Base-by-base conservation (phyloP, 2,113 vertebrate genomes). In the Spea multiplicata region DNA sequence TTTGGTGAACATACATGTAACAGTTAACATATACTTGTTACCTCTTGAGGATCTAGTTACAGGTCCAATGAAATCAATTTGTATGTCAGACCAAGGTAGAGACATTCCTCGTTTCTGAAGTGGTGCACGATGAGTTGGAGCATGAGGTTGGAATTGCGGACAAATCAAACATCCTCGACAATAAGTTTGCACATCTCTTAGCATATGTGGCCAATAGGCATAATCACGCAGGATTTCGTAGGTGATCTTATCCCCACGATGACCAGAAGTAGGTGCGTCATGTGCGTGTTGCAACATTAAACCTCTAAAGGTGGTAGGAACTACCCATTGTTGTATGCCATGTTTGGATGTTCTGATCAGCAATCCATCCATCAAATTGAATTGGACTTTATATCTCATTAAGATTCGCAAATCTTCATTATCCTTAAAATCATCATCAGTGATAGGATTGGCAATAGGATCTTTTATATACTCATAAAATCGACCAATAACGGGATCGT, bases 21-120 rank as follows among this genome's bases (percentile, higher is more conserved):
- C 62, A 30, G 62, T 65, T 9, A 65, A 16, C 62, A 65, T 65
- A 10, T 65, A 65, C 9, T 16, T 6, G 30, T 59, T 30, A 65
- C 62, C 62, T 65, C 62, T 65, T 17, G 62, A 65, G 30, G 62
- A 65, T 65, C 30, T 65, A 65, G 30, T 17, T 3, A 65, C 62
- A 65, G 62, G 16, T 7, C 62, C 62, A 3, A 65, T 65, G 30
- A 65, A 65, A 6, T 65, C 30, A 5, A 65, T 65, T 65, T 65
- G 62, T 9, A 65, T 17, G 14, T 65, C 62, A 9, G 62, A 65
- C 62, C 62, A 65, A 8, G 62, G 62, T 16, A 30, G 16, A 3
- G 30, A 5, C 30, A 44, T 65, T 30, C 62, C 62, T 14, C 62
- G 16, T 65, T 65, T 65, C 3, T 65, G 62, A 10, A 65, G 62